Evolutionary conservation across 2,113 vertebrate species (phyloP).

Genomic region (Urocolius indicus): DNA sequence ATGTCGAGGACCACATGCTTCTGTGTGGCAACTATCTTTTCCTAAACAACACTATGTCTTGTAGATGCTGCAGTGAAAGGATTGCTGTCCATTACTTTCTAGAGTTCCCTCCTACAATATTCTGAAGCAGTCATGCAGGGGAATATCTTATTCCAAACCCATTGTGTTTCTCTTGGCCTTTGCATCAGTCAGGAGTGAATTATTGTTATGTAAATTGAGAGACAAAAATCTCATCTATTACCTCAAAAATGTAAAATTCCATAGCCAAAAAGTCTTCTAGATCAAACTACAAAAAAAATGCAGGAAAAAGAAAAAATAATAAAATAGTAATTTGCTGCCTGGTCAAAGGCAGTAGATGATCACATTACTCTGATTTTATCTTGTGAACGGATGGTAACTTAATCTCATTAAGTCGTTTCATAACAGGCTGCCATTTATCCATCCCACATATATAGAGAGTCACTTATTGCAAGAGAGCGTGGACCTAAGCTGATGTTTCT

Average conservation of each 20-base stretch:
- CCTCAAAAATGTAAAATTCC: neutral
- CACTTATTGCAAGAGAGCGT: neutral
- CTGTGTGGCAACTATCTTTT: neutral
- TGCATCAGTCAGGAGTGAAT: neutral
- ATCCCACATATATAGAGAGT: neutral
- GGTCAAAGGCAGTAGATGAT: neutral
- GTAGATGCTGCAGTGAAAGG: neutral
- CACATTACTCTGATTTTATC: fast-evolving
- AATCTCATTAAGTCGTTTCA: neutral
- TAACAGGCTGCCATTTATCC: neutral
- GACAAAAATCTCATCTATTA: neutral
- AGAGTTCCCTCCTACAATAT: neutral
- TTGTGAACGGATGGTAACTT: neutral
- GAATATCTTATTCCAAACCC: neutral
- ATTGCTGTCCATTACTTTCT: neutral
- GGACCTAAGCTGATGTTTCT: neutral
- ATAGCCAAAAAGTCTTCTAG: neutral
- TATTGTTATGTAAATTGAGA: neutral
- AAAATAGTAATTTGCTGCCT: neutral
- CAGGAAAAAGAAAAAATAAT: neutral
- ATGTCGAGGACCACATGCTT: neutral
- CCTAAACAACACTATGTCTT: neutral
- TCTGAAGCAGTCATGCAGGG: neutral
- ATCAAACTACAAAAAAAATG: neutral
- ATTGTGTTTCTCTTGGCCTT: neutral